These are phyloP conservation scores for Poecilobothrus nobilitatus DNA, from an alignment of 2,888 invertebrate species.

Conservation along the genomic window DNA sequence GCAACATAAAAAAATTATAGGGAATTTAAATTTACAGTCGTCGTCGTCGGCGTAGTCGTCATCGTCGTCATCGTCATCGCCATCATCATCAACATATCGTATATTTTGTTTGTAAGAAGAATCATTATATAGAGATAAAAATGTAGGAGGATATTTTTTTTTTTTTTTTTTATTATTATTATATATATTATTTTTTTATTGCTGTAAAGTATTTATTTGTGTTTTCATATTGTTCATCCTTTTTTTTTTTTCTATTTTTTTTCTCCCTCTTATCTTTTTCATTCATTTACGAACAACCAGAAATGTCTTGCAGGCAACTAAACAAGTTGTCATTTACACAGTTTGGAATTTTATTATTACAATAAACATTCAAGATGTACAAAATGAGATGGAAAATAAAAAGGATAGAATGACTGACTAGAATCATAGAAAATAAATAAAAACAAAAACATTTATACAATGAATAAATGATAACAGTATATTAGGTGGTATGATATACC, in stretches of 20 bases:
- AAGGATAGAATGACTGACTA: not conserved
- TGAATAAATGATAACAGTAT: no score
- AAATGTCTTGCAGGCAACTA: conserved; percentile 8
- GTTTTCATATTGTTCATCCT: not conserved
- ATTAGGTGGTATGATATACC: not conserved
- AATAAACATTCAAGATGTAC: not conserved
- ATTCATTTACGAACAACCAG: not conserved
- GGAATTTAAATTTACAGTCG: not conserved
- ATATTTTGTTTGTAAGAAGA: no score
- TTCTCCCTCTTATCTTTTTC: no score
- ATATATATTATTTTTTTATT: not conserved
- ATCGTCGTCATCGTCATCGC: no score
- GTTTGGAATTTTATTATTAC: not conserved
- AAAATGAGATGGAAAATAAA: not conserved
- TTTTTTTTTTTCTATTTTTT: no score
- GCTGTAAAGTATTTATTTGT: not conserved
- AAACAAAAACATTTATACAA: no score
- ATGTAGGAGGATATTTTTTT: no score
- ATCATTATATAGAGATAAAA: no score
- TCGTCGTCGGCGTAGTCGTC: no score
- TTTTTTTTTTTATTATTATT: no score
- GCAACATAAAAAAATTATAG: not conserved
- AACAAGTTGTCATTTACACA: conserved; percentile 9
- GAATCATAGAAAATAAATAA: no score
- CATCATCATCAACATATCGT: no score